Evolutionary conservation across 2,797 vertebrate species (phyloP).

Genomic region (Pseudochirops corinnae): DNA sequence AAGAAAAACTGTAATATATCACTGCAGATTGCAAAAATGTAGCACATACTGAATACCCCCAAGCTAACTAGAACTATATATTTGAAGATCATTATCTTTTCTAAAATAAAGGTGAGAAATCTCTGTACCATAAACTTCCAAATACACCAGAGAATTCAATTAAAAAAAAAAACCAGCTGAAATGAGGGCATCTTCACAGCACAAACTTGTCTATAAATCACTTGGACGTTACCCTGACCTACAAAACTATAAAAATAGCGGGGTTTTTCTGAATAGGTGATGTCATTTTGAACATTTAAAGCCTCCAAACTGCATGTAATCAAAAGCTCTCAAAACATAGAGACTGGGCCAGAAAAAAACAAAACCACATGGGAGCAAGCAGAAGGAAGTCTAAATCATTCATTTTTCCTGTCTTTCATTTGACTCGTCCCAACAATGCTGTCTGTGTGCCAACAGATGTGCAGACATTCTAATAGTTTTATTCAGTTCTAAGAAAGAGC

Average conservation of each 20-base stretch:
- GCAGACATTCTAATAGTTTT: not conserved
- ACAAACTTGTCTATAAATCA: not conserved
- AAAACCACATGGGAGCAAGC: not conserved
- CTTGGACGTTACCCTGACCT: not conserved
- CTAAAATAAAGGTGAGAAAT: not conserved
- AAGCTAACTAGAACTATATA: not conserved
- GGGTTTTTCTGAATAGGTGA: not conserved
- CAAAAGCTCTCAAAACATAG: not conserved
- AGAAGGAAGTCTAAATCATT: not conserved
- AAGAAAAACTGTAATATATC: not conserved
- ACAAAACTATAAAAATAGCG: not conserved
- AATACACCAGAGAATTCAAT: not conserved
- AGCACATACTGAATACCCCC: not conserved
- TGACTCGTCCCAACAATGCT: not conserved
- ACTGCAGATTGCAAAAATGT: not conserved
- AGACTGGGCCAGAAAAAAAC: not conserved
- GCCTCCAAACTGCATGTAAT: not conserved
- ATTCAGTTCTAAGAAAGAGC: not conserved
- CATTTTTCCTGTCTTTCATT: not conserved
- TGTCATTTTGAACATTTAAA: not conserved
- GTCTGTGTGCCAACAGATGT: not conserved
- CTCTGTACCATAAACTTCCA: not conserved
- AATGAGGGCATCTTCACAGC: not conserved
- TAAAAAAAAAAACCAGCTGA: not conserved
- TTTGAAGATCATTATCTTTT: not conserved